Conservation (phyloP, 1,140 invertebrate species). For the Tachypleus tridentatus region DNA sequence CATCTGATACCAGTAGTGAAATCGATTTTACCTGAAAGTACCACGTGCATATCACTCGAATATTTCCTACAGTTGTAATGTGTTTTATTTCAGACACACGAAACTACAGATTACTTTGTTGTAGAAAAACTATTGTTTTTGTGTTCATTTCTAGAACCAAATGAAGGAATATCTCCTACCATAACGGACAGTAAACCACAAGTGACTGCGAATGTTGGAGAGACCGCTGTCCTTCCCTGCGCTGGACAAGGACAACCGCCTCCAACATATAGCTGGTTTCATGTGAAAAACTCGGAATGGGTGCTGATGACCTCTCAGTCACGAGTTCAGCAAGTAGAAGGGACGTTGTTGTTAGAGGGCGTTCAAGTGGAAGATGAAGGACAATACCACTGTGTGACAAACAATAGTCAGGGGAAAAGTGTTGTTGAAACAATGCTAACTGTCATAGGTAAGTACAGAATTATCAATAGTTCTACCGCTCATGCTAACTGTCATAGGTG, state of each 20-base stretch:
- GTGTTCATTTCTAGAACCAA: conserved; percentile 35
- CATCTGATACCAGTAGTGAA: too few species aligned
- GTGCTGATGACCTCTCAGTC: background rate
- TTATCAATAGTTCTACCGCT: too few species aligned
- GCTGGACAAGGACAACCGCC: conserved; percentile 59
- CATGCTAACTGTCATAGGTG: too few species aligned
- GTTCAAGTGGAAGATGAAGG: conserved; percentile 4
- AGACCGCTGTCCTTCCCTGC: conserved; percentile 49
- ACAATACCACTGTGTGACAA: conserved; percentile 10
- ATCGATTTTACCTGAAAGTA: too few species aligned
- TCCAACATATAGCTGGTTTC: conserved; percentile 48
- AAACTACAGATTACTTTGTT: too few species aligned
- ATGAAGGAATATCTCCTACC: conserved; percentile 24
- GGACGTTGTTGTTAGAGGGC: conserved; percentile 4
- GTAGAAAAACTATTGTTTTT: too few species aligned
- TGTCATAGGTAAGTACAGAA: conserved; percentile 15
- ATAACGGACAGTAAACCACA: conserved; percentile 17
- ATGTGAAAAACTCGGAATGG: background rate
- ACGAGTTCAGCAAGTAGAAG: background rate
- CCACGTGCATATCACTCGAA: too few species aligned
- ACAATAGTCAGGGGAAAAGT: conserved; percentile 15
- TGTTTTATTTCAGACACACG: too few species aligned
- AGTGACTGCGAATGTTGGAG: conserved; percentile 28
- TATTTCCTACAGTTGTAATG: too few species aligned
- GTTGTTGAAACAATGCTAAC: conserved; percentile 16